Conservation (phyloP, 1,140 invertebrate genomes). For the Heliothis virescens region DNA sequence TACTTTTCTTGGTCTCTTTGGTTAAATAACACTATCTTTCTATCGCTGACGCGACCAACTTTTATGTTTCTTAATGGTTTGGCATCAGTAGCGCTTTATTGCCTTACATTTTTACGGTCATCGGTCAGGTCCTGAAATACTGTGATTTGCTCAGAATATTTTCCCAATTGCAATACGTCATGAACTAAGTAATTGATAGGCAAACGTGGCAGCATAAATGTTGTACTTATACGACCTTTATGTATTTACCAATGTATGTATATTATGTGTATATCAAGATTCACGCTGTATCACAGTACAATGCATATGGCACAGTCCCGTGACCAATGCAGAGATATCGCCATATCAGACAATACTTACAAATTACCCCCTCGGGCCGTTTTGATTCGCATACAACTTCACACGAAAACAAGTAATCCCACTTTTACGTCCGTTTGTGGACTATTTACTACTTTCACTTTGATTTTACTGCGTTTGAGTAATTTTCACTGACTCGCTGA, state of each 20-base stretch:
- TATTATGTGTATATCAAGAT: neutral
- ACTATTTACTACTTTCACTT: slow-evolving; percentile 59
- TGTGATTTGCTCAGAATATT: neutral
- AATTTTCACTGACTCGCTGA: neutral
- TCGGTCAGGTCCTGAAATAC: neutral
- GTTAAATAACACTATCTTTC: too few species aligned
- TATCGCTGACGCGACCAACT: too few species aligned
- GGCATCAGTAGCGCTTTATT: too few species aligned
- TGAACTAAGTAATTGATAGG: neutral
- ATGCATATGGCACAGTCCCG: neutral
- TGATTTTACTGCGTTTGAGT: slow-evolving; percentile 28
- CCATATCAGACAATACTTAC: slow-evolving; percentile 68
- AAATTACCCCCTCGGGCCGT: slow-evolving; percentile 66
- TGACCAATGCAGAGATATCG: slow-evolving; percentile 61
- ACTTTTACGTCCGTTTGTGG: slow-evolving; percentile 59
- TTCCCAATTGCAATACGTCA: neutral
- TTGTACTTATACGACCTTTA: too few species aligned
- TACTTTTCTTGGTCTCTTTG: too few species aligned
- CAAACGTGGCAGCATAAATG: neutral
- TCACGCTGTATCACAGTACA: neutral
- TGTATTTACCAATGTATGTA: too few species aligned
- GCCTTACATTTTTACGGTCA: neutral
- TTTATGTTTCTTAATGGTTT: too few species aligned
- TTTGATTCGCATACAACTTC: slow-evolving; percentile 45
- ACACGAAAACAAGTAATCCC: slow-evolving; percentile 58